These are phyloP conservation scores for Parascotia fuliginaria DNA, from an alignment of 2,888 invertebrate species.

Conservation along the genomic window DNA sequence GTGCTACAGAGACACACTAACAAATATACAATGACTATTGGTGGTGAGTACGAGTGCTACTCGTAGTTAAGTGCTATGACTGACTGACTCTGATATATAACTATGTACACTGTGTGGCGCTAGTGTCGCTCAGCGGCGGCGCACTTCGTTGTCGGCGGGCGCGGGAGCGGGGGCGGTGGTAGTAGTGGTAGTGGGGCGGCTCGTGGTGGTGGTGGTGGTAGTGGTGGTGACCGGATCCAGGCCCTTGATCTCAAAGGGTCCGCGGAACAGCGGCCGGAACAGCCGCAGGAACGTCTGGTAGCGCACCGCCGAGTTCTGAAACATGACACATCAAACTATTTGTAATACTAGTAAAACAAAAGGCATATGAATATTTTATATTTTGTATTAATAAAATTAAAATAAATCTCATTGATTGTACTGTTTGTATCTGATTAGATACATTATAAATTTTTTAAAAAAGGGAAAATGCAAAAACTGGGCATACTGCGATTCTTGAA, in stretches of 20 bases:
- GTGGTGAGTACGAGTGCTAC: not conserved
- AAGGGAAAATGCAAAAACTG: too few relatives aligned
- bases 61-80: not conserved
- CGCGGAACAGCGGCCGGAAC: constrained; percentile 90
- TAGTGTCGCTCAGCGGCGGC: constrained; percentile 46
- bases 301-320: constrained; percentile 92
- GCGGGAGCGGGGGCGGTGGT: constrained; percentile 36
- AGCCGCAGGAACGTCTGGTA: constrained; percentile 90
- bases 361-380: too few relatives aligned
- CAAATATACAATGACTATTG: too few relatives aligned
- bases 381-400: too few relatives aligned
- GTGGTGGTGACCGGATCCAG: constrained; percentile 86
- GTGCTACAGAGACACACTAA: too few relatives aligned
- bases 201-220: constrained; percentile 63
- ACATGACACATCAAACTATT: constrained; percentile 39
- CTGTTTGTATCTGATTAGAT: too few relatives aligned
- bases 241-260: constrained; percentile 90
- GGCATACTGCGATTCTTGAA: too few relatives aligned
- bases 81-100: not conserved
- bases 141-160: constrained; percentile 61
- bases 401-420: too few relatives aligned
- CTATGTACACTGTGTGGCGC: not conserved
- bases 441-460: too few relatives aligned
- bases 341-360: not conserved
- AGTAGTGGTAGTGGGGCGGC: constrained; percentile 41